Base-by-base conservation (phyloP, 2,797 vertebrate species). In the Sebastes steindachneri region DNA sequence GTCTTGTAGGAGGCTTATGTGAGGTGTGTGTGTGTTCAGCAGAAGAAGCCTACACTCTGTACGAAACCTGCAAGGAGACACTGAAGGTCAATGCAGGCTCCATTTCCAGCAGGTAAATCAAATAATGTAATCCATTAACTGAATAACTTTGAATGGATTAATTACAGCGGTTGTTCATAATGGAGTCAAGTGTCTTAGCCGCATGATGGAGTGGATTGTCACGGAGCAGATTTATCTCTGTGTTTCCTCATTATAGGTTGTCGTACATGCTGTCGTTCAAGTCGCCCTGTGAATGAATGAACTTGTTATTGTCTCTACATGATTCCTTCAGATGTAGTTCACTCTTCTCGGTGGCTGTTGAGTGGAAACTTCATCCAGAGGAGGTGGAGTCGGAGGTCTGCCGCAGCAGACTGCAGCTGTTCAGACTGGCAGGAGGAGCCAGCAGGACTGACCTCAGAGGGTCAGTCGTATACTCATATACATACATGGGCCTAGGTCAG, bases 281-380 rank as follows among this genome's bases (percentile, higher is more conserved):
- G 7, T 29, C 55, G n/a, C 4, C 37, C 7, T 26, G 25, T 9
- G 35, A 58, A 62, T 73, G 15, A 68, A 66, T 54, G 5, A 17
- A 31, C 19, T 7, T 54, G 8, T 37, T 76, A 26, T 26, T 75
- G 37, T 80, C 9, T 55, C 17, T 65, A 7, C 4, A 7, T 59
- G 68, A 28, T 86, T 88, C 60, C 54, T 37, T 62, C 92, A 94
- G 96, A 62, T 93, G 89, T 0, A 91, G 94, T 74, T 96, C 87
- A 73, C 79, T 98, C 75, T 96, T 97, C 86, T 96, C 92, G 0
- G 85, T 98, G 66, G 92, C 93, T 0, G 4, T 96, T 72, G 96
- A 97, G 89, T 62, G 84, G 88, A 93, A 87, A 67, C 82, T 90
- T 64, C 68, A 74, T 14, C 68, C 75, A 2, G 77, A 83, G 23